Evolutionary conservation across 2,888 invertebrate species (phyloP).

Genomic region (Drosophila flavopinicola): DNA sequence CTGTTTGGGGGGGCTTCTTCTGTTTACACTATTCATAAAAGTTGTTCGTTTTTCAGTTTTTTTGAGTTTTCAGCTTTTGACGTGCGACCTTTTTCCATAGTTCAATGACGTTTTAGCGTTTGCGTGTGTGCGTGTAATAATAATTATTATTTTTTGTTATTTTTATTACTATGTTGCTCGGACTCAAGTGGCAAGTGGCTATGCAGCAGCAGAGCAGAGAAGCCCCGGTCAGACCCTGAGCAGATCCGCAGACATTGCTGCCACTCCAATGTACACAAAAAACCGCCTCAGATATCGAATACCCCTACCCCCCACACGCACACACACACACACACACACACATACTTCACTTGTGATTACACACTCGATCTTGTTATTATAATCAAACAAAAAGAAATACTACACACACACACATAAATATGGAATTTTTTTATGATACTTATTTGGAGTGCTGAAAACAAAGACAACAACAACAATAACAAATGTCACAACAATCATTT

Average conservation of each 20-base stretch:
- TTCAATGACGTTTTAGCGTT: constrained; percentile 75
- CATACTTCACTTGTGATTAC: constrained; percentile 59
- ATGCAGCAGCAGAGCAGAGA: constrained; percentile 38
- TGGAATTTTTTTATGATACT: constrained; percentile 69
- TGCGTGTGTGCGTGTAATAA: constrained; percentile 39
- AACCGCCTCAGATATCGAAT: constrained; percentile 60
- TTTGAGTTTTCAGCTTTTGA: constrained; percentile 40
- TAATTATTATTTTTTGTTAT: constrained; percentile 67
- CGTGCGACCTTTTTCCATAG: constrained; percentile 71
- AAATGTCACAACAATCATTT: constrained; percentile 40
- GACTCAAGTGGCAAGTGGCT: constrained; percentile 61
- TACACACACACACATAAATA: constrained; percentile 40
- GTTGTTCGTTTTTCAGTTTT: constrained; percentile 26
- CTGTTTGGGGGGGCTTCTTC: constrained; percentile 37
- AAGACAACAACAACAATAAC: constrained; percentile 37
- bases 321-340: constrained; percentile 1
- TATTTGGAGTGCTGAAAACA: constrained; percentile 73
- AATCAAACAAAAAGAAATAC: constrained; percentile 61
- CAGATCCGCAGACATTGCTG: constrained; percentile 49
- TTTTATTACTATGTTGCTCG: constrained; percentile 59
- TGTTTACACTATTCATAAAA: constrained; percentile 63
- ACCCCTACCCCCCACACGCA: constrained; percentile 11
- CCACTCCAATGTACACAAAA: constrained; percentile 74
- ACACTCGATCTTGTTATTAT: constrained; percentile 71
- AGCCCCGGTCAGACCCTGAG: constrained; percentile 40